A percentile compares a stretch with the other conserved stretches of the same genome.
phyloP scores from a whole-genome alignment of 2,888 invertebrate genomes.

The Lacanobia oleracea region DNA sequence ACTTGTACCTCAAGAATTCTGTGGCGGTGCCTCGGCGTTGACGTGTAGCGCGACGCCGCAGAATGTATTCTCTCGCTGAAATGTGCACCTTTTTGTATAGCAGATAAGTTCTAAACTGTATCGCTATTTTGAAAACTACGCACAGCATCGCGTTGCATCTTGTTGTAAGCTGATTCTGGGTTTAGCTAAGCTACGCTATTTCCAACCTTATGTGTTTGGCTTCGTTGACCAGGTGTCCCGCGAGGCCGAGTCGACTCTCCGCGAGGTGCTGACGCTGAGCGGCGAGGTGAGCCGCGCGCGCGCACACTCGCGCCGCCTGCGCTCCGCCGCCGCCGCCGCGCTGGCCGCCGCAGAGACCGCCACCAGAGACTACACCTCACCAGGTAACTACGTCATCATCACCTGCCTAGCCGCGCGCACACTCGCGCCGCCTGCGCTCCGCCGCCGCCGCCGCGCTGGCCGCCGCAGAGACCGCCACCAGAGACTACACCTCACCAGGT shows the following conservation, averaged over 20 bases:
- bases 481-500: constrained; percentile 78
- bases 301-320: constrained; percentile 80
- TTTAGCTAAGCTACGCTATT: background rate
- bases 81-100: background rate
- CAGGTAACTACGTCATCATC: constrained; percentile 68
- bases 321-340: constrained; percentile 82
- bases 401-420: constrained; percentile 71
- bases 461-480: constrained; percentile 80
- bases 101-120: background rate
- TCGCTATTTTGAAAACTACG: background rate
- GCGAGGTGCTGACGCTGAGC: constrained; percentile 76
- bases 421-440: constrained; percentile 79
- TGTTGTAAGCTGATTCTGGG: background rate
- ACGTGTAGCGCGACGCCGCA: no score
- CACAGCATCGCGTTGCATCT: background rate
- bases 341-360: constrained; percentile 83
- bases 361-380: constrained; percentile 73
- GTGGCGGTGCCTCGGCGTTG: no score
- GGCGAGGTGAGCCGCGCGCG: constrained; percentile 78
- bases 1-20: no score
- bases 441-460: constrained; percentile 83
- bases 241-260: constrained; percentile 79
- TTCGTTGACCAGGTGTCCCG: constrained; percentile 77
- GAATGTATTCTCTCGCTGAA: background rate
- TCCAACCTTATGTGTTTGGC: background rate